Evolutionary conservation across 2,113 vertebrate species (phyloP), one percentile per base, ranked within the genome.

Genomic region (Triplophysa rosa): DNA sequence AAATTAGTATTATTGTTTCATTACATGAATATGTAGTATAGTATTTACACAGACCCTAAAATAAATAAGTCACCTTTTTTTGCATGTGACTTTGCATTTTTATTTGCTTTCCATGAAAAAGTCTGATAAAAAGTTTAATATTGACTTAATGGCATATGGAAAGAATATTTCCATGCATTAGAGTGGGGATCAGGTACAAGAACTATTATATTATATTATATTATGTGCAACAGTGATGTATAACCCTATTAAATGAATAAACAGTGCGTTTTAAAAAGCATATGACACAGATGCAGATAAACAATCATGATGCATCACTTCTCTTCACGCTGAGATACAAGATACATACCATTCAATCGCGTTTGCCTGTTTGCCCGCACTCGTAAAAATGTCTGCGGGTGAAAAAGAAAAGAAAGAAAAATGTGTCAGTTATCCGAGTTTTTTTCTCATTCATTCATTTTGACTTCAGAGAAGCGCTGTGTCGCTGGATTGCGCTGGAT

Each of bases 361-460:
- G 97, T 98, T 92, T 98, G 97, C 88, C 97, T 94, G 92, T 99
- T 99, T 86, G 97, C 95, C 85, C 97, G 93, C 90, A 99, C 97
- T 90, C 97, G 94, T 93, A 98, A 92, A 92, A 99, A 98, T 80
- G 97, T 99, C 97, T 98, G 92, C 64, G 91, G 81, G 82, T 64
- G 78, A 79, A 49, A 87, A 73, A 83, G 67, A 84, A 47, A 75
- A 85, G 68, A 90, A 89, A 87, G 82, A 78, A 89, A 80, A 84
- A 85, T 2, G 45, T 78, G 66, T 89, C 82, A 91, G 86, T 86
- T 2, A 29, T 29, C 26, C 5, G 42, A 26, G 8, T 80, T 78
- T 23, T 33, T 63, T 63, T 56, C n/a, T 26, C 21, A 17, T 13
- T 2, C 52, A 29, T 45, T 59, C 37, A 47, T 40, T 80, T 7